Evolutionary conservation across 2,113 vertebrate species (phyloP).

Genomic region (Scytalopus superciliaris): DNA sequence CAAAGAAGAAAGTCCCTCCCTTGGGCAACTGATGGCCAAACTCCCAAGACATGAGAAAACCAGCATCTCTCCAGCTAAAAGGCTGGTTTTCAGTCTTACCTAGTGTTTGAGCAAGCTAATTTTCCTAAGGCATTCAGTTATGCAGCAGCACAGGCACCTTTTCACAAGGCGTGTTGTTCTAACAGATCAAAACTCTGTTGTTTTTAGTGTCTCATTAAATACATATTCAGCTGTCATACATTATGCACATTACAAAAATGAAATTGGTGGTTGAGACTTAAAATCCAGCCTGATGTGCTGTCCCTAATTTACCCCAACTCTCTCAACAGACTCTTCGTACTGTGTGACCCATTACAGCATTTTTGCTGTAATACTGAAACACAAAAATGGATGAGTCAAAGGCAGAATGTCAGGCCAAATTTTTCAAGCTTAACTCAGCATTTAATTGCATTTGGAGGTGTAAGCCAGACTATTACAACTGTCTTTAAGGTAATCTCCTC

Average conservation of each 20-base stretch:
- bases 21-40: background rate
- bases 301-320: background rate
- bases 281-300: background rate
- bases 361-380: background rate
- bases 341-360: background rate
- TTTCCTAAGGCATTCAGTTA: background rate
- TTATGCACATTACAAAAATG: background rate
- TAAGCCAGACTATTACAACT: background rate
- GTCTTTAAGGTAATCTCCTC: constrained; percentile 6
- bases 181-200: background rate
- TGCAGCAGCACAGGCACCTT: background rate
- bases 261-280: background rate
- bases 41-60: background rate
- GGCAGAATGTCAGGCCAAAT: constrained; percentile 11
- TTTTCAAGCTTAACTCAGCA: constrained; percentile 46
- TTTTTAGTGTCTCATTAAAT: constrained; percentile 22
- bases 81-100: background rate
- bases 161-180: background rate
- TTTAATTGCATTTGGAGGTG: constrained; percentile 58
- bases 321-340: background rate
- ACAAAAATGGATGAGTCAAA: background rate
- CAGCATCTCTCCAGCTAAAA: background rate
- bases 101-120: background rate
- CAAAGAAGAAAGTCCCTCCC: background rate
- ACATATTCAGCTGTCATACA: constrained; percentile 6